A percentile compares a stretch with the other conserved stretches of the same genome.
These are phyloP conservation scores for Mylabris sibirica DNA, from an alignment of 2,888 invertebrate species.

Conservation along the genomic window DNA sequence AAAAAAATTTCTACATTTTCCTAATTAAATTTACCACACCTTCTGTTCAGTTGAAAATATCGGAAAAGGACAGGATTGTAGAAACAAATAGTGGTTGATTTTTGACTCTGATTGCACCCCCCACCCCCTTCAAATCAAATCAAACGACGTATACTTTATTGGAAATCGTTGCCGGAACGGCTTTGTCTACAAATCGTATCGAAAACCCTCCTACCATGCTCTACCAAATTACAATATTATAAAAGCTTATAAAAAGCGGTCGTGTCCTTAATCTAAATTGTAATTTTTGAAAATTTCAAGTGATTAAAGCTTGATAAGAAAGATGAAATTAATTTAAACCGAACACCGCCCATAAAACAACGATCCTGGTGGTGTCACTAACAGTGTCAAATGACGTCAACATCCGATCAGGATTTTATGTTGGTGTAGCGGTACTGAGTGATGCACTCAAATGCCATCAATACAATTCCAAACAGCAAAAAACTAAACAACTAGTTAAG, in stretches of 20 bases:
- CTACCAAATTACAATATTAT: too few species aligned
- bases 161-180: slow-evolving; percentile 49
- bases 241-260: too few species aligned
- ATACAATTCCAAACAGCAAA: not conserved
- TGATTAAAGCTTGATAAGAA: too few species aligned
- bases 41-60: slow-evolving; percentile 50
- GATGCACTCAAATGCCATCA: not conserved
- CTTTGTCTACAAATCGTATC: too few species aligned
- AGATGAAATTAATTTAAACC: too few species aligned
- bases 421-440: not conserved
- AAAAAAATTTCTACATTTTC: too few species aligned
- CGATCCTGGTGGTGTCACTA: slow-evolving; percentile 10
- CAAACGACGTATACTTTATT: slow-evolving; percentile 39
- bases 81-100: slow-evolving; percentile 39
- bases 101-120: slow-evolving; percentile 33
- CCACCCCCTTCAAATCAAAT: not conserved
- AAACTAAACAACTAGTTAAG: not conserved
- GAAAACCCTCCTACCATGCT: too few species aligned
- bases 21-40: slow-evolving; percentile 30
- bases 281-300: too few species aligned
- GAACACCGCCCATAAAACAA: not conserved
- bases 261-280: too few species aligned
- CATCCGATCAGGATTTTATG: slow-evolving; percentile 25
- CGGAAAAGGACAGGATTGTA: slow-evolving; percentile 53
- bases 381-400: slow-evolving; percentile 31